phyloP scores from a whole-genome alignment of 2,797 vertebrate species.

The Lagodon rhomboides region DNA sequence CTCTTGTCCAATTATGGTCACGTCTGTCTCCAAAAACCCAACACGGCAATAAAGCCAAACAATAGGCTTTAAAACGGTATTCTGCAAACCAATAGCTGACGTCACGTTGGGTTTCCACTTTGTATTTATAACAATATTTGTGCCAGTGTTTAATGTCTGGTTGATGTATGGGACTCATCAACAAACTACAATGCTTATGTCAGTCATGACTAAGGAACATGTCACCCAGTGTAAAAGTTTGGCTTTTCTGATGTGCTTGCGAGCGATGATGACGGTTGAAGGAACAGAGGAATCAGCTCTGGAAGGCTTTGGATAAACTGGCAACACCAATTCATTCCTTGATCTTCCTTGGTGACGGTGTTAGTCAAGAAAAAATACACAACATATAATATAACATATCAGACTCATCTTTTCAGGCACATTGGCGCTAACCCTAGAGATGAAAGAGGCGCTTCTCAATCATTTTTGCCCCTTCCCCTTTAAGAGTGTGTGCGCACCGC shows the following conservation, averaged over 20 bases:
- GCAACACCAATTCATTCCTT: slow-evolving; percentile 1
- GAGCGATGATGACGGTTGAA: neutral
- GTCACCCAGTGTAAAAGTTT: neutral
- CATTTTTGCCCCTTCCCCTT: neutral
- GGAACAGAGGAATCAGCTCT: neutral
- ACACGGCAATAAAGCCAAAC: too few relatives aligned
- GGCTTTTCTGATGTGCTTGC: slow-evolving; percentile 8
- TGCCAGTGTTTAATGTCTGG: neutral
- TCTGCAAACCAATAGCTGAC: too few relatives aligned
- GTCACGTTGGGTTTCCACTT: too few relatives aligned
- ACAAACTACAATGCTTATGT: neutral
- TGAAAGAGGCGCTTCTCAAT: neutral
- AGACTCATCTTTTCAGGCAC: neutral
- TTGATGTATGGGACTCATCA: neutral
- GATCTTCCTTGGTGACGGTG: neutral
- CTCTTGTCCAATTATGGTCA: too few relatives aligned
- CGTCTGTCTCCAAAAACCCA: too few relatives aligned
- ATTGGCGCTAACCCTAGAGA: neutral
- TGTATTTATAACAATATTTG: too few relatives aligned
- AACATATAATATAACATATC: neutral
- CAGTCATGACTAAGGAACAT: slow-evolving; percentile 12
- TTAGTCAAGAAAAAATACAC: neutral
- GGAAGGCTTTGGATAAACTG: neutral
- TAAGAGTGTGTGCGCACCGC: neutral
- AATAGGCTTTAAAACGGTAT: too few relatives aligned